Evolutionary conservation across 2,888 invertebrate species (phyloP).

Genomic region (Augiades crinisus): DNA sequence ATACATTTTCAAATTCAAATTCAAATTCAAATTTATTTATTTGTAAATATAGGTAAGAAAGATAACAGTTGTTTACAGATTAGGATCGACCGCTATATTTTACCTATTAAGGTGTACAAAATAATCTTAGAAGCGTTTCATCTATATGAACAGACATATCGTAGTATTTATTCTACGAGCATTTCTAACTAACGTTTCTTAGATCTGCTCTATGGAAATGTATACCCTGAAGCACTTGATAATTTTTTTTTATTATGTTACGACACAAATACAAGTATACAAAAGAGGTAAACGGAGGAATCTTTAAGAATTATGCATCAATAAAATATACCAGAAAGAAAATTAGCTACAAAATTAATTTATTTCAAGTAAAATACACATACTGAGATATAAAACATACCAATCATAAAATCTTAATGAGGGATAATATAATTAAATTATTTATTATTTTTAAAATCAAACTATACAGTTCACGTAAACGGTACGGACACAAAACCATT

Average conservation of each 20-base stretch:
- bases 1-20: too few relatives aligned
- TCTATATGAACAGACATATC: too few relatives aligned
- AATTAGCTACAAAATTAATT: not conserved
- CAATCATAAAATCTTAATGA: slow-evolving; percentile 7
- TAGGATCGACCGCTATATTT: too few relatives aligned
- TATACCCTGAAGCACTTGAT: too few relatives aligned
- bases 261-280: not conserved
- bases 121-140: too few relatives aligned
- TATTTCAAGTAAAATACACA: slow-evolving; percentile 5
- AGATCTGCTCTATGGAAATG: too few relatives aligned
- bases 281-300: not conserved
- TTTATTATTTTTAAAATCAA: slow-evolving; percentile 33
- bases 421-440: slow-evolving; percentile 8
- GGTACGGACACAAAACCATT: slow-evolving; percentile 40
- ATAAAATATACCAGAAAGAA: not conserved
- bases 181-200: too few relatives aligned
- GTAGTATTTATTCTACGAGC: too few relatives aligned
- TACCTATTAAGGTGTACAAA: too few relatives aligned
- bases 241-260: not conserved
- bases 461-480: slow-evolving; percentile 54
- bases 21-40: too few relatives aligned
- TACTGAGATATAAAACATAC: slow-evolving; percentile 14
- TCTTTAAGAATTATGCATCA: not conserved
- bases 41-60: too few relatives aligned
- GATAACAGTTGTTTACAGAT: too few relatives aligned